Evolutionary conservation across 2,113 vertebrate genomes (phyloP).

Genomic region (Taurulus bubalis): DNA sequence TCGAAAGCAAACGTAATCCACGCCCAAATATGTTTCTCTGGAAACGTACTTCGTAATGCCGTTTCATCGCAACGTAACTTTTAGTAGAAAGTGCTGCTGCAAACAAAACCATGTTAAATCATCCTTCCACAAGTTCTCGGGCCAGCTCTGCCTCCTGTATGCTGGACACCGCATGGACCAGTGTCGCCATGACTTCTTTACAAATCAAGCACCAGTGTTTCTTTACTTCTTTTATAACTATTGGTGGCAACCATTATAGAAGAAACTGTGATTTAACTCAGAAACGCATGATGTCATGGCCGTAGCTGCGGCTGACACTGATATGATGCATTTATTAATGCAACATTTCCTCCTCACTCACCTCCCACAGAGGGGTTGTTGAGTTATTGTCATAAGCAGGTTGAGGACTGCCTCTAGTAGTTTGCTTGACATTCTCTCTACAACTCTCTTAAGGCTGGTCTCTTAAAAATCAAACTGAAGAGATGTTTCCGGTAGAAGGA

Average conservation of each 20-base stretch:
- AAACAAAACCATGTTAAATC: slow-evolving; percentile 11
- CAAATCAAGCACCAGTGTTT: slow-evolving; percentile 3
- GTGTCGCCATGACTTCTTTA: not conserved
- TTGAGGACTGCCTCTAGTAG: slow-evolving; percentile 20
- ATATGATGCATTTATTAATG: slow-evolving; percentile 4
- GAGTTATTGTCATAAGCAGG: slow-evolving; percentile 19
- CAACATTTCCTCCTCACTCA: slow-evolving; percentile 5
- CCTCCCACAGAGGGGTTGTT: slow-evolving; percentile 7
- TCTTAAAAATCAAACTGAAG: slow-evolving; percentile 68
- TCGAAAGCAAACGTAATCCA: not conserved
- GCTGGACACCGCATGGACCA: not conserved
- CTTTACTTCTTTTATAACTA: not conserved
- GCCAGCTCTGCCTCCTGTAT: slow-evolving; percentile 26
- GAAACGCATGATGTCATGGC: not conserved
- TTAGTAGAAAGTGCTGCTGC: not conserved
- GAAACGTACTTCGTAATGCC: not conserved
- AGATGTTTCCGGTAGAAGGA: slow-evolving; percentile 68
- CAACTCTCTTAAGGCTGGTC: not conserved
- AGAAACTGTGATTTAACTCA: slow-evolving; percentile 2
- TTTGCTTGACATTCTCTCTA: not conserved
- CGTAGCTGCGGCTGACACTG: not conserved
- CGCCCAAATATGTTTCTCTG: not conserved
- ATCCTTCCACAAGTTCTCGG: not conserved
- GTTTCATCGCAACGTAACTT: too few relatives aligned
- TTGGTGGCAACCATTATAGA: not conserved